A percentile compares a stretch with the other conserved stretches of the same genome.
phyloP scores from a whole-genome alignment of 2,113 vertebrate genomes.

The Marmota monax region DNA sequence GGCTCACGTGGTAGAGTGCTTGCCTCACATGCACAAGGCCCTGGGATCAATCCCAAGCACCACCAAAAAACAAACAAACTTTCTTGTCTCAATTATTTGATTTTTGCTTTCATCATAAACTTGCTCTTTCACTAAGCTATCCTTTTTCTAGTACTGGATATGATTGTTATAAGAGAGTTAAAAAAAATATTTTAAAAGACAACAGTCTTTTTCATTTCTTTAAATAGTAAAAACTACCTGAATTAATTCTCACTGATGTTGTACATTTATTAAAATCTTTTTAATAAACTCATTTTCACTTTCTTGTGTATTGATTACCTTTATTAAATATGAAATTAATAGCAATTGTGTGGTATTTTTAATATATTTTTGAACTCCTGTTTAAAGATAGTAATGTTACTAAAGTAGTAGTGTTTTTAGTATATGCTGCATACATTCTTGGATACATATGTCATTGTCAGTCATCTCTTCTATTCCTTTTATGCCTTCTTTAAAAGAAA shows the following conservation, averaged over 20 bases:
- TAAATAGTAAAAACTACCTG: constrained; percentile 8
- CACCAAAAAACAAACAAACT: too few relatives aligned
- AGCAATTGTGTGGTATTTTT: neutral
- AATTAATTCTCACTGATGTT: constrained; percentile 3
- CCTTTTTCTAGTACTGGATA: constrained; percentile 9
- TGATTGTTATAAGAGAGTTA: constrained; percentile 31
- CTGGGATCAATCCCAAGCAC: too few relatives aligned
- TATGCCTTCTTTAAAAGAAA: neutral
- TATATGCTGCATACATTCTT: neutral
- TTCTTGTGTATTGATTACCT: constrained; percentile 43
- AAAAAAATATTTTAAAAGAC: constrained; percentile 30
- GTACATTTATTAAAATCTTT: constrained; percentile 24
- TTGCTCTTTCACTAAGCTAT: neutral
- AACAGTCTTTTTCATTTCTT: constrained; percentile 39
- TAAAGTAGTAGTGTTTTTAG: neutral
- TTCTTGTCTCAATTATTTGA: neutral
- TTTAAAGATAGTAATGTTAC: neutral
- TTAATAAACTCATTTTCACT: constrained; percentile 19
- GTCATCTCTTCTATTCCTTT: neutral
- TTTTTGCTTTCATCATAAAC: constrained; percentile 24
- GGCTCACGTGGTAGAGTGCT: too few relatives aligned
- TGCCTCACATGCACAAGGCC: too few relatives aligned
- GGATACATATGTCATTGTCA: neutral
- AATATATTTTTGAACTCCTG: constrained; percentile 31
- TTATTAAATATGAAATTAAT: constrained; percentile 41